phyloP scores from a whole-genome alignment of 1,140 invertebrate genomes.

The Magallana ariakensis region DNA sequence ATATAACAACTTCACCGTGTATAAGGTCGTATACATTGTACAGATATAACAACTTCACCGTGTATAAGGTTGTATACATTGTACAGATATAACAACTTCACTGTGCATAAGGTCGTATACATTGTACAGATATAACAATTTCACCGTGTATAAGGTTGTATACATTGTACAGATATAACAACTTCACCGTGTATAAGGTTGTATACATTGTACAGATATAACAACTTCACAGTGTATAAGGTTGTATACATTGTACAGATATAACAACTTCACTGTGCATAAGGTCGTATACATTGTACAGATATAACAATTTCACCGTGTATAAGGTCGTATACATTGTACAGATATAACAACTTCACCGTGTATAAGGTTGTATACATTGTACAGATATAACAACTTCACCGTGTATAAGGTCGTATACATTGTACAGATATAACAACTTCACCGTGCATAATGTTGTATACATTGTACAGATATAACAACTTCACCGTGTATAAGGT shows the following conservation, averaged over 20 bases:
- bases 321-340: not conserved
- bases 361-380: not conserved
- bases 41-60: too few species aligned
- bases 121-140: not conserved
- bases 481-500: too few species aligned
- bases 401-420: not conserved
- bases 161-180: not conserved
- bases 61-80: not conserved
- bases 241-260: not conserved
- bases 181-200: too few species aligned
- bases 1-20: too few species aligned
- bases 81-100: too few species aligned
- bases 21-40: not conserved
- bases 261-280: too few species aligned
- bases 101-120: not conserved
- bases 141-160: too few species aligned
- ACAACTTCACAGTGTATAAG: too few species aligned
- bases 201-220: not conserved
- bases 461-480: not conserved
- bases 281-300: not conserved
- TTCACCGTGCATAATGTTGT: too few species aligned
- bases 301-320: too few species aligned
- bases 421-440: not conserved
- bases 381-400: too few species aligned
- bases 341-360: too few species aligned